Conservation (phyloP, 2,797 vertebrate genomes). For the Epinephelus malabaricus region DNA sequence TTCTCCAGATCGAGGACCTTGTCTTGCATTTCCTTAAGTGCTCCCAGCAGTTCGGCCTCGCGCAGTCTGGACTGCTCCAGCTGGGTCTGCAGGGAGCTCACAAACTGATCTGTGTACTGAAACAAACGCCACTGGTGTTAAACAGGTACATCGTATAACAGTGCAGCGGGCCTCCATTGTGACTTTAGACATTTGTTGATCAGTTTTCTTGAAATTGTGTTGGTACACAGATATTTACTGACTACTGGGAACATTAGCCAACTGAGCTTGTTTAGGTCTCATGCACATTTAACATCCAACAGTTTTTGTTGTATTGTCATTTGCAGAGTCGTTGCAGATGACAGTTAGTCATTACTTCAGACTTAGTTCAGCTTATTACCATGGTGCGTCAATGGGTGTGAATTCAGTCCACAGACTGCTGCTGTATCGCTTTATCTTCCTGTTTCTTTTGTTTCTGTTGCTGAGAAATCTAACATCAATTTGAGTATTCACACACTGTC, state of each 20-base stretch:
- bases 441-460: background rate
- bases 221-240: background rate
- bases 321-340: background rate
- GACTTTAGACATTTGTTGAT: background rate
- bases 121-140: conserved; percentile 41
- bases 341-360: background rate
- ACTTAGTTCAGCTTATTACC: conserved; percentile 9
- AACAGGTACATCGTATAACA: background rate
- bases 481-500: background rate
- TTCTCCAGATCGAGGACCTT: conserved; percentile 97
- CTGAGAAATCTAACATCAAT: conserved; percentile 1
- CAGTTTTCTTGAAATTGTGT: background rate
- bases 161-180: background rate
- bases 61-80: conserved; percentile 92
- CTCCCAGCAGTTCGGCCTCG: conserved; percentile 91
- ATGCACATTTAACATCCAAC: background rate
- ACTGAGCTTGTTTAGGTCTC: background rate
- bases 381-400: conserved; percentile 14
- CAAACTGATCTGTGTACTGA: conserved; percentile 91
- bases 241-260: background rate
- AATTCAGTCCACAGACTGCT: conserved; percentile 1
- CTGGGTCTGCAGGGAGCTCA: conserved; percentile 90
- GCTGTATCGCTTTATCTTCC: conserved; percentile 8
- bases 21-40: conserved; percentile 96
- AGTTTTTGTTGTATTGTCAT: background rate